Conservation (phyloP, 1,140 invertebrate species). For the Drosophila obscura region DNA sequence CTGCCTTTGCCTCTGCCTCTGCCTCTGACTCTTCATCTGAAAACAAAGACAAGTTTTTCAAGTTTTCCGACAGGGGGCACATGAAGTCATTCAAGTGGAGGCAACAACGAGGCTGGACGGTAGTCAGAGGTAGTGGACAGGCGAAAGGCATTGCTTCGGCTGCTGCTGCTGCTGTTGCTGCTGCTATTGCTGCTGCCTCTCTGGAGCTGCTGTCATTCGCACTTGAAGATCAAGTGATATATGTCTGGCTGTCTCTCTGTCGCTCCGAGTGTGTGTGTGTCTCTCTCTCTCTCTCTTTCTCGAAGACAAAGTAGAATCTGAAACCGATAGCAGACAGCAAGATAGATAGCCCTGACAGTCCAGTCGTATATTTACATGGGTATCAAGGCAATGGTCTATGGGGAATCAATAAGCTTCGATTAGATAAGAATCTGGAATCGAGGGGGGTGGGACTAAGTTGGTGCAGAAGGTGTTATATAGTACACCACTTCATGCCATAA, state of each 20-base stretch:
- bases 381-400: conserved; percentile 45
- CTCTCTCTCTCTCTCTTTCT: neutral
- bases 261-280: neutral
- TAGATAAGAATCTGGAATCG: conserved; percentile 45
- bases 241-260: conserved; percentile 23
- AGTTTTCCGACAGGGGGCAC: conserved; percentile 73
- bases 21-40: conserved; percentile 36
- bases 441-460: conserved; percentile 19
- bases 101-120: conserved; percentile 56
- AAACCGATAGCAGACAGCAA: conserved; percentile 2
- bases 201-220: conserved; percentile 62
- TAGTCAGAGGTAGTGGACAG: conserved; percentile 42
- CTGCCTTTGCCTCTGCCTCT: conserved; percentile 56
- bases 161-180: neutral
- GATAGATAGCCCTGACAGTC: conserved; percentile 22
- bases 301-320: conserved; percentile 32
- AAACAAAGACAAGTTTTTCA: conserved; percentile 80
- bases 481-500: conserved; percentile 19
- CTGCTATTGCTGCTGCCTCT: conserved; percentile 34
- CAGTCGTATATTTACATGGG: conserved; percentile 48
- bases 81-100: conserved; percentile 78
- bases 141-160: conserved; percentile 44
- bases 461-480: conserved; percentile 35
- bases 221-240: conserved; percentile 70
- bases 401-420: conserved; percentile 52